Evolutionary conservation across 2,797 vertebrate genomes (phyloP), one percentile per base, ranked within the genome.

Genomic region (Thaleichthys pacificus): DNA sequence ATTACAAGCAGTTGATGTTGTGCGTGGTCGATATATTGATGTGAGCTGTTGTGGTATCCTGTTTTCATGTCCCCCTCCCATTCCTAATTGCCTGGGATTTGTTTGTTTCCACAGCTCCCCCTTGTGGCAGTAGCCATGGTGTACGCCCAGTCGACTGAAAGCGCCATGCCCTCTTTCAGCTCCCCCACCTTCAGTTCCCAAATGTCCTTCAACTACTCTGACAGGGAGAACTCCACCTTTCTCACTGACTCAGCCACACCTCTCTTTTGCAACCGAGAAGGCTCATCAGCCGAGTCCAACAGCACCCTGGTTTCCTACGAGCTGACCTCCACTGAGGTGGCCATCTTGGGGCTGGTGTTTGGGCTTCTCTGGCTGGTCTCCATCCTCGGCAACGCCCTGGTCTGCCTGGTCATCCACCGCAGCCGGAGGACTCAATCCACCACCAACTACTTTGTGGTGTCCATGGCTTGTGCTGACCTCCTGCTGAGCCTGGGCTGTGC

Each of bases 371-470:
- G 97, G 96, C 82, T 99, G 73, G 77, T 95, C 12, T 98, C 97
- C 0, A 17, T 97, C 77, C 79, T 95, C 22, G 97, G 97, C 62
- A 99, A 98, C 71, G 93, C 93, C 3, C 91, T 99, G 0, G 96
- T 99, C 6, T 98, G 96, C 75, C 68, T 98, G 77, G 96, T 97
- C 75, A 97, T 99, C 90, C 95, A 96, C 73, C 92, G 97, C 65
- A 99, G 97, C 77, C 91, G 97, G n/a, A 91, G 97, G 73, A 95
- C 95, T n/a, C 96, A 98, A 78, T 98, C 97, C 38, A 97, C 96
- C 69, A 97, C 97, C 70, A 97, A 99, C 89, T 98, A 98, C 76
- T 99, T 99, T 3, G 97, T 98, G 74, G 95, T 96, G 75, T 96
- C 97, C 3, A 90, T 99, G 94, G 97, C 97, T 0, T 97, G 95